These are phyloP conservation scores for Hyperoodon ampullatus DNA, from an alignment of 2,113 vertebrate genomes.

Conservation along the genomic window DNA sequence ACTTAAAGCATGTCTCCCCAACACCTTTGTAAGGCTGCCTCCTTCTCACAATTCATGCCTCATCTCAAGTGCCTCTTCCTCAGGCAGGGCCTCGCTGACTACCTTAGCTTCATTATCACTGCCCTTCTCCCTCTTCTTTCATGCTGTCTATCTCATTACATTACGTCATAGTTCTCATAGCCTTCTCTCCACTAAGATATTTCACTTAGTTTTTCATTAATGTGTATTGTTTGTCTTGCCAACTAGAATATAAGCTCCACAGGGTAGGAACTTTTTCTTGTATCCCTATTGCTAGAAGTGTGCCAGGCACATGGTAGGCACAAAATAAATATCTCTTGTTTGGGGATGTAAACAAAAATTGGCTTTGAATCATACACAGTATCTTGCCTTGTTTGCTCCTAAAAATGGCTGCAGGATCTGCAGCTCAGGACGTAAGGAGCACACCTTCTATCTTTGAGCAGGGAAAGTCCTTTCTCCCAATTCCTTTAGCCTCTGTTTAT, in stretches of 20 bases:
- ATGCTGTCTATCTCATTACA: background rate
- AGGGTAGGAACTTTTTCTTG: background rate
- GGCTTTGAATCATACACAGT: background rate
- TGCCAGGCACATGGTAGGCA: background rate
- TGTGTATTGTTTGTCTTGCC: background rate
- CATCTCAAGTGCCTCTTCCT: background rate
- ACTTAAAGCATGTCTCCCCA: background rate
- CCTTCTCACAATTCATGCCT: background rate
- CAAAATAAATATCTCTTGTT: background rate
- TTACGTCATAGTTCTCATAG: background rate
- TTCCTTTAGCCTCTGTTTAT: background rate
- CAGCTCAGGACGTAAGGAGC: background rate
- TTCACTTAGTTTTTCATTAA: background rate
- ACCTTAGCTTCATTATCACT: background rate
- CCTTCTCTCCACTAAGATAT: background rate
- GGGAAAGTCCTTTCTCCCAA: background rate
- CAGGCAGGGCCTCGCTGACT: background rate
- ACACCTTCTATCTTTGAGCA: background rate
- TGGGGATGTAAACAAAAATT: background rate
- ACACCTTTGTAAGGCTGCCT: background rate
- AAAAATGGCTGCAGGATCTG: background rate
- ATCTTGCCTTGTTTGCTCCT: background rate
- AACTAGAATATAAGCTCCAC: background rate
- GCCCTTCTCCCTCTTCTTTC: background rate
- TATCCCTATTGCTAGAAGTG: background rate